These are phyloP conservation scores for Nasonia oneida DNA, from an alignment of 2,888 invertebrate species.

Conservation along the genomic window DNA sequence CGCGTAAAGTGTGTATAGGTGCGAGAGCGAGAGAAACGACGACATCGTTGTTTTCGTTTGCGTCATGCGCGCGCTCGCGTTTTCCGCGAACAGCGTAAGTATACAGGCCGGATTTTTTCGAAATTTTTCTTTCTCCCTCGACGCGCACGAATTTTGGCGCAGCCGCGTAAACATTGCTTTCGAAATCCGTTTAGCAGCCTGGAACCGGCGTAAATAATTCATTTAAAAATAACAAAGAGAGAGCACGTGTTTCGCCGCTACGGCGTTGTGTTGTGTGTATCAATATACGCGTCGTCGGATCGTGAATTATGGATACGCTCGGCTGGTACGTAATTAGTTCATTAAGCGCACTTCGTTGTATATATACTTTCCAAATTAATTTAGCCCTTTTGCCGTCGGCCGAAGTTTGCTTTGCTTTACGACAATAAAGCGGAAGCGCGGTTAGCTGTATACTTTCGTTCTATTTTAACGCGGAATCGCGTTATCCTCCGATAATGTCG, in stretches of 20 bases:
- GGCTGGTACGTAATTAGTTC: neutral
- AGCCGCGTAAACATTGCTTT: neutral
- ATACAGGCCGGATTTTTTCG: neutral
- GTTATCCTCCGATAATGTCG: neutral
- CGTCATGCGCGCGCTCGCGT: slow-evolving; percentile 25
- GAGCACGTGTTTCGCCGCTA: neutral
- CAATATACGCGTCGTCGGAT: neutral
- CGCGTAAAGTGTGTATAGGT: neutral
- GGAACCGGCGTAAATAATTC: neutral
- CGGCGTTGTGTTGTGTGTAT: neutral
- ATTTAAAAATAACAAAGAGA: neutral
- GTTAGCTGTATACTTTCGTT: too few species aligned
- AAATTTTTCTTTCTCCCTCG: neutral
- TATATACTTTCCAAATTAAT: neutral
- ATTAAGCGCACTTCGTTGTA: neutral
- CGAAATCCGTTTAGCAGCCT: neutral
- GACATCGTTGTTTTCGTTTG: slow-evolving; percentile 35
- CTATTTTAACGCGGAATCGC: too few species aligned
- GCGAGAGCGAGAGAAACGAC: neutral
- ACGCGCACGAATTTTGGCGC: neutral
- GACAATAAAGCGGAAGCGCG: neutral
- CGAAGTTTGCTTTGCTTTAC: too few species aligned
- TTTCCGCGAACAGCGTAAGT: neutral
- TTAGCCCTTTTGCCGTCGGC: too few species aligned
- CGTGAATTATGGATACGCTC: neutral